phyloP scores from a whole-genome alignment of 2,797 vertebrate species.

The Anguilla megastoma region DNA sequence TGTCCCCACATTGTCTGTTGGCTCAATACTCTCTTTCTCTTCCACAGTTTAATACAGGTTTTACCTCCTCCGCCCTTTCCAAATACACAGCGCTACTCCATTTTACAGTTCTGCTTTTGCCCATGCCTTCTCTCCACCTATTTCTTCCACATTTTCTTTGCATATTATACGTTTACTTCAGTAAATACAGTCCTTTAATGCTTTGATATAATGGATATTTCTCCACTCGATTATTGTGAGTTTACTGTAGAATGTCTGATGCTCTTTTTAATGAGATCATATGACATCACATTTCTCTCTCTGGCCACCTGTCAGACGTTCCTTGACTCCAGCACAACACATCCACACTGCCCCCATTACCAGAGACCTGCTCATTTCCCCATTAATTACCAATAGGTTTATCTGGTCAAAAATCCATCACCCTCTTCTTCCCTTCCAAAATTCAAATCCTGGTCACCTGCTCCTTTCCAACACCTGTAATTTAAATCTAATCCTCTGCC shows the following conservation, averaged over 20 bases:
- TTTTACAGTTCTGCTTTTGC: background rate
- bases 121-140: background rate
- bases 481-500: background rate
- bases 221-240: slow-evolving; percentile 53
- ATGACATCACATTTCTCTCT: slow-evolving; percentile 25
- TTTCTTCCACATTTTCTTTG: slow-evolving; percentile 11
- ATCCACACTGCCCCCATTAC: slow-evolving; percentile 6
- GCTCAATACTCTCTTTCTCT: background rate
- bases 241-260: slow-evolving; percentile 38
- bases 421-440: slow-evolving; percentile 11
- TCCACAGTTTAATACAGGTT: slow-evolving; percentile 36
- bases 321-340: background rate
- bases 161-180: slow-evolving; percentile 47
- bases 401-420: slow-evolving; percentile 21
- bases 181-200: slow-evolving; percentile 56
- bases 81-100: background rate
- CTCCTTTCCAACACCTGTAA: background rate
- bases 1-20: background rate
- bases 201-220: slow-evolving; percentile 53
- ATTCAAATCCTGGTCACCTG: background rate
- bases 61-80: background rate
- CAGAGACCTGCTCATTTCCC: slow-evolving; percentile 4
- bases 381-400: slow-evolving; percentile 3
- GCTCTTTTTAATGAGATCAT: slow-evolving; percentile 39
- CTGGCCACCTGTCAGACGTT: background rate